Evolutionary conservation across 2,888 invertebrate species (phyloP), one percentile per base, ranked within the genome.

Genomic region (Pyrochroa serraticornis): DNA sequence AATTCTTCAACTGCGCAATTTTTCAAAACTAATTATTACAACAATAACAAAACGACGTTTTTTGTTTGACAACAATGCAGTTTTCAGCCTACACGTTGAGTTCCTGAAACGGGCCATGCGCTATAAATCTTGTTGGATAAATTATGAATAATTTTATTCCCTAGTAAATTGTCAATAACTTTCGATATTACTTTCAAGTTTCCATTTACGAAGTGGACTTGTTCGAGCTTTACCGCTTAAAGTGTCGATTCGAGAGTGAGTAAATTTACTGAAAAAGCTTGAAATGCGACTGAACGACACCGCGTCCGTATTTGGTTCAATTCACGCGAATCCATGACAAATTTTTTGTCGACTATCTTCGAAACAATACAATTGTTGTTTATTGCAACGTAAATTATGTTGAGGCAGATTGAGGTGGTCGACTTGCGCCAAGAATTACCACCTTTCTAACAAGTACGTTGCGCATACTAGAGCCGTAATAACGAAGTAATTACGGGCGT

Each of bases 401-500:
- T 22, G 22, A 22, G 22, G 5, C 22, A 22, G 22, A 22, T 5
- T n/a, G n/a, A n/a, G 22, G 22, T 5, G 22, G 22, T 22, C 22
- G 22, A 22, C 22, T 22, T 22, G 22, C 22, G 22, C 22, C 22
- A 22, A 22, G 3, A 22, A 5, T 22, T 22, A 22, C 22, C 54
- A 55, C 58, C 49, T 58, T 52, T 48, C 49, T 38, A 48, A 31
- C 58, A 44, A 58, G 49, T 53, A 53, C 53, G 35, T 47, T 45
- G 57, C 57, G 50, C 58, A 56, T 66, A 66, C 66, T 66, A 69
- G 69, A 71, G 67, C 67, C 66, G 68, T 71, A 73, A 72, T 71
- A 68, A 69, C 67, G 66, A 61, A 67, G 65, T 67, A 65, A 67
- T 69, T 72, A 68, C 68, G 60, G 69, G 63, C 73, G 72, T 73